These are phyloP conservation scores for Pterocles gutturalis DNA, from an alignment of 2,113 vertebrate species.

Conservation along the genomic window DNA sequence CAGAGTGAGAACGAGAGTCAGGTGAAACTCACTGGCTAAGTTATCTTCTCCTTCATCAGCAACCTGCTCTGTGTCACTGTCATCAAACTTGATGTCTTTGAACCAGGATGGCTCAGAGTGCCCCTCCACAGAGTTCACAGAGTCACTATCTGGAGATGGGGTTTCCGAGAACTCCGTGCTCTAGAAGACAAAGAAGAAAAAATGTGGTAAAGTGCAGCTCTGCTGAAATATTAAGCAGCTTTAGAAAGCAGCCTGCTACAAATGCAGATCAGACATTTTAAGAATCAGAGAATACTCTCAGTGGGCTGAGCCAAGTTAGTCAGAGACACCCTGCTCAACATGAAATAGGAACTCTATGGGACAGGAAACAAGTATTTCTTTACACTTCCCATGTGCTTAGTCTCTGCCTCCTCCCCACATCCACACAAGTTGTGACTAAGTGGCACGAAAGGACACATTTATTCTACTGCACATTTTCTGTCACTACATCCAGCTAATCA, in stretches of 20 bases:
- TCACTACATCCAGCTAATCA: not conserved
- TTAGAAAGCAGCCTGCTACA: not conserved
- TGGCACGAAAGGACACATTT: not conserved
- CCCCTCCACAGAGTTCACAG: slow-evolving; percentile 95
- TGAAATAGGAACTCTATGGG: not conserved
- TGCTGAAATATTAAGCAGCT: not conserved
- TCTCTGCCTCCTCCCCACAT: not conserved
- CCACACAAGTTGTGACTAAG: not conserved
- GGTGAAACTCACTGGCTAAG: slow-evolving; percentile 85
- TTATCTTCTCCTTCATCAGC: slow-evolving; percentile 91
- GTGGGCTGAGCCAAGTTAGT: not conserved
- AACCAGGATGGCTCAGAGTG: slow-evolving; percentile 99
- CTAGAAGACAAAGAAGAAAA: slow-evolving; percentile 72
- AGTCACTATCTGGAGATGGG: slow-evolving; percentile 96
- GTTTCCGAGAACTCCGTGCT: slow-evolving; percentile 97
- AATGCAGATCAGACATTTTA: not conserved
- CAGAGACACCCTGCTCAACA: not conserved
- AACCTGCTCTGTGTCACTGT: slow-evolving; percentile 96
- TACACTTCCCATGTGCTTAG: not conserved
- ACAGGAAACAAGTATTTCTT: not conserved
- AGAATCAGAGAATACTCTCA: not conserved
- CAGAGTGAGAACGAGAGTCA: not conserved
- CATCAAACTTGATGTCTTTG: slow-evolving; percentile 99
- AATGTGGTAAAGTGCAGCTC: not conserved
- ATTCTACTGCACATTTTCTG: not conserved